Conservation (phyloP, 2,797 vertebrate genomes). For the Pseudochaenichthys georgianus region DNA sequence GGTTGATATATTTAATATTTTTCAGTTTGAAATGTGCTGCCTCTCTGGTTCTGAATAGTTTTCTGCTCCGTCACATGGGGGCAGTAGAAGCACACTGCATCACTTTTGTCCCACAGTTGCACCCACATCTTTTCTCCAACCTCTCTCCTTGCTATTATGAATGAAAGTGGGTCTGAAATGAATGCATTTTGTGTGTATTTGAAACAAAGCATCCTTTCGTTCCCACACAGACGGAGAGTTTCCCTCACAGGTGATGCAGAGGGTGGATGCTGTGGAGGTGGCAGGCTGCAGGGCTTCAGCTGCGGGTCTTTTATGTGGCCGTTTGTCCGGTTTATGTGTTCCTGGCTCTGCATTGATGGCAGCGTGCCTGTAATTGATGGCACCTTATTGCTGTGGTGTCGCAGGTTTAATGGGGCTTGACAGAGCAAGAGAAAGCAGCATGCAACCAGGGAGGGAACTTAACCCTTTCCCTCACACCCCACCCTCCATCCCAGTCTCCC, state of each 20-base stretch:
- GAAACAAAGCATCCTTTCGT: constrained; percentile 42
- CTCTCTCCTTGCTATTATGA: constrained; percentile 35
- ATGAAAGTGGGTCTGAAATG: constrained; percentile 44
- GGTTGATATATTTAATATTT: too few species aligned
- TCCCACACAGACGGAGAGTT: constrained; percentile 22
- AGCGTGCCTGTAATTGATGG: constrained; percentile 87
- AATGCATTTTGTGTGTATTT: constrained; percentile 25
- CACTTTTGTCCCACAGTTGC: not conserved
- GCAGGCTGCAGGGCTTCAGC: constrained; percentile 65
- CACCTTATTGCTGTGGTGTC: constrained; percentile 87
- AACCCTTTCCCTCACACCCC: constrained; percentile 78
- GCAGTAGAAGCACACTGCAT: constrained; percentile 62
- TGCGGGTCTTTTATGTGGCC: constrained; percentile 84
- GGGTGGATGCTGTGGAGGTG: not conserved
- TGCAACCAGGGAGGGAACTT: constrained; percentile 77
- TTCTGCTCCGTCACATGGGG: constrained; percentile 55
- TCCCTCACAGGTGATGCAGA: constrained; percentile 25
- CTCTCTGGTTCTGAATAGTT: not conserved
- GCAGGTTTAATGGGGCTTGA: constrained; percentile 89
- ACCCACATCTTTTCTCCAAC: not conserved
- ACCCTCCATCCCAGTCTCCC: constrained; percentile 21
- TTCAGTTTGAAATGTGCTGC: too few species aligned
- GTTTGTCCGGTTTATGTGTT: constrained; percentile 88
- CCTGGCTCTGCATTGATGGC: constrained; percentile 84
- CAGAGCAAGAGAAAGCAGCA: constrained; percentile 84